These are phyloP conservation scores for Stegostoma tigrinum DNA, from an alignment of 2,113 vertebrate species.

Conservation along the genomic window DNA sequence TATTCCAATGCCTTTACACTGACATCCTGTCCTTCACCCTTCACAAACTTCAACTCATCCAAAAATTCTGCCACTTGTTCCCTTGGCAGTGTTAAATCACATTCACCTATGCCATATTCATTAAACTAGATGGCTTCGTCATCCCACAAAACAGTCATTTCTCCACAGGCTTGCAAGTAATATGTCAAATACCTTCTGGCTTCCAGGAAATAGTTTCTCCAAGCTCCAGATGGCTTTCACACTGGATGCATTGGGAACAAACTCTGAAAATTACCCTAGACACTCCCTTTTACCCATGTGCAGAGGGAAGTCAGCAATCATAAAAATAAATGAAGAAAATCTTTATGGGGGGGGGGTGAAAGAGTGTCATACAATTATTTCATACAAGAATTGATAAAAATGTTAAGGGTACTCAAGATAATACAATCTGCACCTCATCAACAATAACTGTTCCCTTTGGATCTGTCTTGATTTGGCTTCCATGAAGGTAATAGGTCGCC, in stretches of 20 bases:
- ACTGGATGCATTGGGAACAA: background rate
- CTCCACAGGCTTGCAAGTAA: background rate
- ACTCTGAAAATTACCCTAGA: background rate
- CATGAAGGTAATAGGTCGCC: constrained; percentile 63
- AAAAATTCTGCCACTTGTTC: background rate
- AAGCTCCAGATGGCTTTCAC: background rate
- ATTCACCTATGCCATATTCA: background rate
- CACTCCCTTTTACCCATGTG: background rate
- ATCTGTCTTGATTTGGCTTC: constrained; percentile 56
- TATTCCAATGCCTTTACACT: background rate
- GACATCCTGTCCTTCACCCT: background rate
- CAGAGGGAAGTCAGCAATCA: background rate
- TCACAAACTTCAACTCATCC: background rate
- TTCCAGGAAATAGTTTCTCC: background rate
- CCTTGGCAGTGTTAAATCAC: background rate
- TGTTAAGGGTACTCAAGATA: background rate
- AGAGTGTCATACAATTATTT: background rate
- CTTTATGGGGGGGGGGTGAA: background rate
- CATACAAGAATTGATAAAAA: background rate
- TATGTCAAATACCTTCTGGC: background rate
- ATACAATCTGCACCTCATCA: constrained; percentile 61
- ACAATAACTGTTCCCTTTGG: constrained; percentile 60
- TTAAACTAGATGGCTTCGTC: background rate
- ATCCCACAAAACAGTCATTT: background rate
- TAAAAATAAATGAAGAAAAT: background rate